These are phyloP conservation scores for Apaloderma vittatum DNA, from an alignment of 2,113 vertebrate genomes.

Conservation along the genomic window DNA sequence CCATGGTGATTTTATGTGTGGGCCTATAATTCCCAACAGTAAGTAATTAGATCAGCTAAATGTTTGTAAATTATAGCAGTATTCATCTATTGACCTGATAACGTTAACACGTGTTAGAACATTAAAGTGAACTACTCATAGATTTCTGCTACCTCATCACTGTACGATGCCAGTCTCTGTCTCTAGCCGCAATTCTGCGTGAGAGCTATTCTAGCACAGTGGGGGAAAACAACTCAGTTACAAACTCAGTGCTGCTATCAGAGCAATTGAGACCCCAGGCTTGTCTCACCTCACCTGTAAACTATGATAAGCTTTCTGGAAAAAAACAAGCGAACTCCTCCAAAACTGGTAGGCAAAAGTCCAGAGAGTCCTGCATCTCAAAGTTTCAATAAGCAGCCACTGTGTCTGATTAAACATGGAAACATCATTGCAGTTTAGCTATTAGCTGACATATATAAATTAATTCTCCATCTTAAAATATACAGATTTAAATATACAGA, in stretches of 20 bases:
- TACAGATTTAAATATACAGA: rapidly evolving
- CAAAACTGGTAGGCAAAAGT: not conserved
- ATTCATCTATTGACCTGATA: not conserved
- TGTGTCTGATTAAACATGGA: not conserved
- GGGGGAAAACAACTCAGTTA: not conserved
- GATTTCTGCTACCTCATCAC: not conserved
- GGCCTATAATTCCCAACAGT: not conserved
- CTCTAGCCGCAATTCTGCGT: not conserved
- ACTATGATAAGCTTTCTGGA: not conserved
- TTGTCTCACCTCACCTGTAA: not conserved
- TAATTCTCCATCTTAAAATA: not conserved
- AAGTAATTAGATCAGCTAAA: not conserved
- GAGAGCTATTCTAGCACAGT: not conserved
- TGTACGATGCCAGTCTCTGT: not conserved
- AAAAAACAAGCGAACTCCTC: not conserved
- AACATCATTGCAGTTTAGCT: not conserved
- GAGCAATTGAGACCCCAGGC: not conserved
- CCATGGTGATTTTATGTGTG: not conserved
- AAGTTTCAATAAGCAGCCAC: not conserved
- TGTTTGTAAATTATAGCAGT: not conserved
- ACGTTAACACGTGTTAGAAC: not conserved
- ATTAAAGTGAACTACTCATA: not conserved
- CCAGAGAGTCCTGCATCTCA: not conserved
- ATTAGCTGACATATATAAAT: rapidly evolving
- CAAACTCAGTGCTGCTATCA: not conserved